Evolutionary conservation across 1,140 invertebrate genomes (phyloP).

Genomic region (Diachasma alloeum): DNA sequence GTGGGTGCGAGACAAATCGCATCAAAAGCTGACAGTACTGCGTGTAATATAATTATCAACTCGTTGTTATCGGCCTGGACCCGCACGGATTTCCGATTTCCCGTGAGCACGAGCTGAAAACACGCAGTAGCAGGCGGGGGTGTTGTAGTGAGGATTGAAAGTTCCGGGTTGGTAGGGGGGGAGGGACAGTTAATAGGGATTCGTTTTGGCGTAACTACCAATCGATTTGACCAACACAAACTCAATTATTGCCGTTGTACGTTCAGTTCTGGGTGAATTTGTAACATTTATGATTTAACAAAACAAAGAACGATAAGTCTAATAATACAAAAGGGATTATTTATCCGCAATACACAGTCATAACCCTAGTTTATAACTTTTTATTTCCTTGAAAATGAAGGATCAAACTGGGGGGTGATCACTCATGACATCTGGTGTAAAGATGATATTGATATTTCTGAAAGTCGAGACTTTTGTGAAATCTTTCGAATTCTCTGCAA

Average conservation of each 20-base stretch:
- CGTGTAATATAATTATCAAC: slow-evolving; percentile 27
- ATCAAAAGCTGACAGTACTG: slow-evolving; percentile 26
- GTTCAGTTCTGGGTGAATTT: background rate
- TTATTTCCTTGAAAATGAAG: background rate
- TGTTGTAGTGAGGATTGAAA: background rate
- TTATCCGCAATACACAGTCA: background rate
- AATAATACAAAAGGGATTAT: background rate
- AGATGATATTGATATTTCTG: too few relatives aligned
- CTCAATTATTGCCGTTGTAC: slow-evolving; percentile 12
- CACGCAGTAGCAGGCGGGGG: background rate
- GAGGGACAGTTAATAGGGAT: background rate
- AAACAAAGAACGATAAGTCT: background rate
- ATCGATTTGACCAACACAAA: slow-evolving; percentile 9
- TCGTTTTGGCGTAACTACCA: slow-evolving; percentile 11
- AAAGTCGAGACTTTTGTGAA: too few relatives aligned
- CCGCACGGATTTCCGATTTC: slow-evolving; percentile 18
- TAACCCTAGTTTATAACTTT: background rate
- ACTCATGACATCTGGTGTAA: too few relatives aligned
- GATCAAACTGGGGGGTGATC: too few relatives aligned
- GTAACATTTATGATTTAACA: slow-evolving; percentile 15
- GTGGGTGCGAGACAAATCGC: slow-evolving; percentile 14
- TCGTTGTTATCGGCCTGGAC: slow-evolving; percentile 18
- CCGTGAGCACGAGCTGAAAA: background rate
- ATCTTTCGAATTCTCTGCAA: too few relatives aligned
- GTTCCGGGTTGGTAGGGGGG: background rate